phyloP scores from a whole-genome alignment of 2,113 vertebrate genomes.

The Gasterosteus aculeatus region DNA sequence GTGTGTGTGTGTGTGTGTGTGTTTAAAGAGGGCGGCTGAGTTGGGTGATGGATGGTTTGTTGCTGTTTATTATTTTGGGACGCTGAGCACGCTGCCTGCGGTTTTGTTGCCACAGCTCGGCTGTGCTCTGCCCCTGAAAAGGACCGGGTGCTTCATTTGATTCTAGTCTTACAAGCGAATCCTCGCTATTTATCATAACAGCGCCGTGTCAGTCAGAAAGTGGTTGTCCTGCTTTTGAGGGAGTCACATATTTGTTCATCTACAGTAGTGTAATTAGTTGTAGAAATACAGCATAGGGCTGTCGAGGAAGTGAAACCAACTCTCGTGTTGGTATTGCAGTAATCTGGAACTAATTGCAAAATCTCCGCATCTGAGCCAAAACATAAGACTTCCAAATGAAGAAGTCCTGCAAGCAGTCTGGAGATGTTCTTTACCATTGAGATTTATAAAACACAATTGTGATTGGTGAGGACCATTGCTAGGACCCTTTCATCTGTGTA shows the following conservation, averaged over 20 bases:
- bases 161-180: slow-evolving; percentile 28
- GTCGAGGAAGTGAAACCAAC: slow-evolving; percentile 44
- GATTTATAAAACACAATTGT: slow-evolving; percentile 25
- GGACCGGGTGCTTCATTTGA: slow-evolving; percentile 34
- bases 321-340: slow-evolving; percentile 27
- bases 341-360: slow-evolving; percentile 36
- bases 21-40: not conserved
- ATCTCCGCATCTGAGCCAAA: slow-evolving; percentile 39
- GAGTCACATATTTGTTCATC: not conserved
- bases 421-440: slow-evolving; percentile 19
- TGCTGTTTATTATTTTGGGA: slow-evolving; percentile 26
- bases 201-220: slow-evolving; percentile 26
- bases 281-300: slow-evolving; percentile 5
- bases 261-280: slow-evolving; percentile 8
- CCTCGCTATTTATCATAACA: slow-evolving; percentile 50
- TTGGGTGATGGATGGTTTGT: not conserved
- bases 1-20: no score
- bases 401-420: slow-evolving; percentile 8
- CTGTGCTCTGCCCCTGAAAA: slow-evolving; percentile 2
- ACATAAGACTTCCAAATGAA: slow-evolving; percentile 8
- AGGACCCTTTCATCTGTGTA: slow-evolving; percentile 49
- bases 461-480: slow-evolving; percentile 16
- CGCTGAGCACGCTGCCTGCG: not conserved
- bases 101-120: slow-evolving; percentile 4
- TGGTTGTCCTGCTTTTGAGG: slow-evolving; percentile 22